Percentiles rank a stretch among this genome's conserved stretches.
These are phyloP conservation scores for Scotopteryx bipunctaria DNA, from an alignment of 2,888 invertebrate genomes.

Conservation along the genomic window DNA sequence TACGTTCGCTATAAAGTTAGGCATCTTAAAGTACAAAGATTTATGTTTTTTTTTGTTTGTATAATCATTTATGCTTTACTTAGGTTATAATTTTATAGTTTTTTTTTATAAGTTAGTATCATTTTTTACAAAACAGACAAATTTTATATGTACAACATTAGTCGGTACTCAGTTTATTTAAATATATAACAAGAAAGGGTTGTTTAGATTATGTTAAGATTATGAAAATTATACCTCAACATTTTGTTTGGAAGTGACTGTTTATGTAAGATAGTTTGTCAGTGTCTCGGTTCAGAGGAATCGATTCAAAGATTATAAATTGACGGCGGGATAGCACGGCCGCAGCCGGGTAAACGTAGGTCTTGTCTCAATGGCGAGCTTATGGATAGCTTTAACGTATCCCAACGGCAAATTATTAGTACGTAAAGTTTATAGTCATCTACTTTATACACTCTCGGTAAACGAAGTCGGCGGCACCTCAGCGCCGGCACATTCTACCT, in stretches of 20 bases:
- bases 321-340: slow-evolving; percentile 4
- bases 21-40: slow-evolving; percentile 83
- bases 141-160: slow-evolving; percentile 64
- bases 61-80: slow-evolving; percentile 80
- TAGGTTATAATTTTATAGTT: slow-evolving; percentile 62
- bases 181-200: slow-evolving; percentile 55
- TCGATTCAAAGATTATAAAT: slow-evolving; percentile 28
- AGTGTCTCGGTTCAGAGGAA: slow-evolving; percentile 47
- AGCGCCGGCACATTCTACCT: background rate
- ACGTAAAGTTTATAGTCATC: slow-evolving; percentile 17
- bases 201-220: slow-evolving; percentile 61
- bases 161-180: slow-evolving; percentile 57
- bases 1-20: no score
- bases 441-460: slow-evolving; percentile 6
- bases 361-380: slow-evolving; percentile 13
- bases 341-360: background rate
- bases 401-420: slow-evolving; percentile 57
- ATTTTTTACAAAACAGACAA: slow-evolving; percentile 48
- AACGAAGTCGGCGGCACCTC: background rate
- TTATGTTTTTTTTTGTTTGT: slow-evolving; percentile 70
- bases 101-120: slow-evolving; percentile 54
- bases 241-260: slow-evolving; percentile 54
- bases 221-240: slow-evolving; percentile 67
- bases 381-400: slow-evolving; percentile 70
- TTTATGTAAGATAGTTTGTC: slow-evolving; percentile 55